Conservation (phyloP, 2,797 vertebrate species). For the Sarcophilus harrisii region DNA sequence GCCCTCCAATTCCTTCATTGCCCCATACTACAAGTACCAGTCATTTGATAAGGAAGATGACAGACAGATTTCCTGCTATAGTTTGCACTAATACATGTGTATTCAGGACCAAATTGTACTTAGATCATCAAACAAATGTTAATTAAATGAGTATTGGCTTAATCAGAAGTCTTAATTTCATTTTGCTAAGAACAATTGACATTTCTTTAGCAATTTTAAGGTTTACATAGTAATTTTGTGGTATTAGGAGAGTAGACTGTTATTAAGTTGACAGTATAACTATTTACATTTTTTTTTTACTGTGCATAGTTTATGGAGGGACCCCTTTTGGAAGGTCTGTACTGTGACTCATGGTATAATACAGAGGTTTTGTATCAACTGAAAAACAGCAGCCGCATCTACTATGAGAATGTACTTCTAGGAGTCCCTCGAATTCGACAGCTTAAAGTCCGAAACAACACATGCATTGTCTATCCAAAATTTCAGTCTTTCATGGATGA, state of each 20-base stretch:
- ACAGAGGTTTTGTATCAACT: background rate
- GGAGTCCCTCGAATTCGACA: slow-evolving; percentile 82
- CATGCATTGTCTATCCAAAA: slow-evolving; percentile 73
- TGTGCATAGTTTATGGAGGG: slow-evolving; percentile 81
- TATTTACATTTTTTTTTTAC: slow-evolving; percentile 57
- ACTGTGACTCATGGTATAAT: slow-evolving; percentile 80
- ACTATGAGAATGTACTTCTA: slow-evolving; percentile 83
- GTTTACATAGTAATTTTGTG: slow-evolving; percentile 15
- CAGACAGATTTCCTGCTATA: background rate
- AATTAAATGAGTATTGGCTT: background rate
- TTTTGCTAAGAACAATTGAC: slow-evolving; percentile 10
- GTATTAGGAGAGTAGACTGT: slow-evolving; percentile 36
- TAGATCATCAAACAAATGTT: background rate
- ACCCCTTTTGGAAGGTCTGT: slow-evolving; percentile 83
- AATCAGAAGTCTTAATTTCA: slow-evolving; percentile 44
- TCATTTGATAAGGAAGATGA: background rate
- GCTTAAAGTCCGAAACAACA: slow-evolving; percentile 81
- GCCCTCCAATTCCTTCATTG: background rate
- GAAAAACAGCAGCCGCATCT: slow-evolving; percentile 77
- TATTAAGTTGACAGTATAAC: slow-evolving; percentile 25
- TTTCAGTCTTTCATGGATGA: slow-evolving; percentile 72
- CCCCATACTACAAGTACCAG: background rate
- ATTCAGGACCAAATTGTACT: background rate
- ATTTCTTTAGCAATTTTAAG: background rate
- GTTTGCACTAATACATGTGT: slow-evolving; percentile 10